A percentile compares a stretch with the other conserved stretches of the same genome.
Evolutionary conservation across 2,113 vertebrate genomes (phyloP).

Genomic region (Muntiacus reevesi): DNA sequence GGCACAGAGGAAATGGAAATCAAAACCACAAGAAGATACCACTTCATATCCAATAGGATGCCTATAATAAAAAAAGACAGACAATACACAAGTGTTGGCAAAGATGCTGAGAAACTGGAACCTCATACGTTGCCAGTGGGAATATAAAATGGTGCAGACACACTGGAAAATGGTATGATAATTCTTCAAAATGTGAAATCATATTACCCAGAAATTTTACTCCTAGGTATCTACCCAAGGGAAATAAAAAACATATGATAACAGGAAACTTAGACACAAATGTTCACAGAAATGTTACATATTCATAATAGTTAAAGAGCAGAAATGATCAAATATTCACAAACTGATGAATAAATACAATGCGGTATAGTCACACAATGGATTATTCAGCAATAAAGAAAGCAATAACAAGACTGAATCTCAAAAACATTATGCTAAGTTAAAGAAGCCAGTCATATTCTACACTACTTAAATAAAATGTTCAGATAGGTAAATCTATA

Average conservation of each 20-base stretch:
- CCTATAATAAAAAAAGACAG: neutral
- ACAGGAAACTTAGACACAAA: neutral
- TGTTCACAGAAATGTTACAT: neutral
- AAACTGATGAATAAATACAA: neutral
- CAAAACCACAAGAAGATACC: neutral
- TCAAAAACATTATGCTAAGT: neutral
- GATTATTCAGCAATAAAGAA: neutral
- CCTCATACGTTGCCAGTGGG: neutral
- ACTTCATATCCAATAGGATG: neutral
- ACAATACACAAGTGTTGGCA: neutral
- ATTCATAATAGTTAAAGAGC: neutral
- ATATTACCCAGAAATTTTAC: neutral
- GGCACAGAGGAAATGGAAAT: neutral
- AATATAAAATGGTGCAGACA: neutral
- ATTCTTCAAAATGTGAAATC: neutral
- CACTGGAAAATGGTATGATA: neutral
- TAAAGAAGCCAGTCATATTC: neutral
- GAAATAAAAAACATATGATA: neutral
- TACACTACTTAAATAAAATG: neutral
- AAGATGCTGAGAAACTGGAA: neutral
- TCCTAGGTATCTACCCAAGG: neutral
- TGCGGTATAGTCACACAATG: neutral
- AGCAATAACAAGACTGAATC: neutral
- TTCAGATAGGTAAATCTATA: neutral
- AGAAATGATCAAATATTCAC: neutral